Evolutionary conservation across 2,888 invertebrate species (phyloP).

Genomic region (Lepetodrilus schrolli): DNA sequence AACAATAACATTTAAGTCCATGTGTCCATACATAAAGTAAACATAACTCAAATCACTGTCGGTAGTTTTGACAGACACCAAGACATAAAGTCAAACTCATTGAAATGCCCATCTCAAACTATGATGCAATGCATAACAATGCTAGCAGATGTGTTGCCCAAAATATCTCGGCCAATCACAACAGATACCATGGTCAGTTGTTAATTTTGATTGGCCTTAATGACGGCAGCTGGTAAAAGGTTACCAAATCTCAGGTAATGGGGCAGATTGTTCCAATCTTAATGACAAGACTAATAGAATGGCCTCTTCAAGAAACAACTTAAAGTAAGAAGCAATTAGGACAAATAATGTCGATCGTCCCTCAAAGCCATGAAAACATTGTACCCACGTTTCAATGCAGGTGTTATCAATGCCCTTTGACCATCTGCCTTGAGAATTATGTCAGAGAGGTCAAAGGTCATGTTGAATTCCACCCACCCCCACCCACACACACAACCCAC

Average conservation of each 20-base stretch:
- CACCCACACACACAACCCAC: too few relatives aligned
- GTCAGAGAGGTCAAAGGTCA: constrained; percentile 1
- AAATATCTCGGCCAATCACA: not conserved
- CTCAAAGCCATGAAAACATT: constrained; percentile 7
- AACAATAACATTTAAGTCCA: too few relatives aligned
- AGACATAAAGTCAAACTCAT: too few relatives aligned
- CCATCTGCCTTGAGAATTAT: not conserved
- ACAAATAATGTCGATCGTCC: not conserved
- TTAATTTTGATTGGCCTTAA: not conserved
- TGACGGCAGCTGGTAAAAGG: not conserved
- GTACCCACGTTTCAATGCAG: not conserved
- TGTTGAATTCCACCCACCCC: too few relatives aligned
- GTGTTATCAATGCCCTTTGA: not conserved
- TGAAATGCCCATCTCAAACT: too few relatives aligned
- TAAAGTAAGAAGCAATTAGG: constrained; percentile 13
- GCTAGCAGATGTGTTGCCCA: not conserved
- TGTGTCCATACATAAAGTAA: too few relatives aligned
- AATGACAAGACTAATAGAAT: too few relatives aligned
- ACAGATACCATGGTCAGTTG: not conserved
- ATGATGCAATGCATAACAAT: not conserved
- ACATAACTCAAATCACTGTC: too few relatives aligned
- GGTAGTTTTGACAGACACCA: too few relatives aligned
- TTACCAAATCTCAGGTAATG: not conserved
- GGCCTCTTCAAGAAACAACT: constrained; percentile 19
- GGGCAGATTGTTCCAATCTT: not conserved